phyloP scores from a whole-genome alignment of 2,888 invertebrate species.

The Volucella inflata region DNA sequence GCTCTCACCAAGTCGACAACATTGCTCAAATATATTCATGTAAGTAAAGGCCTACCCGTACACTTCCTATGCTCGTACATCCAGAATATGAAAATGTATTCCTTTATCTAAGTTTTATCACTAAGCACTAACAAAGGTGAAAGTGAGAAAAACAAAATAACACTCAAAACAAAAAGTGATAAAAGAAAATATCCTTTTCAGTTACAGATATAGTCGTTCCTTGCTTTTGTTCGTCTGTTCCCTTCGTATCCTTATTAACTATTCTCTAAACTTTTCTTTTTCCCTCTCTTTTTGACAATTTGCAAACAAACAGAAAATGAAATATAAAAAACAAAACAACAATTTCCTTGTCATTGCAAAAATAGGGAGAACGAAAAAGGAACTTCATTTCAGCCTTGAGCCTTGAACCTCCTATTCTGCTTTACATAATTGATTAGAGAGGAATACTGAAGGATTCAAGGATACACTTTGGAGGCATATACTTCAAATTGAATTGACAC shows the following conservation, averaged over 20 bases:
- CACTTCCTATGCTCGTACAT: too few species aligned
- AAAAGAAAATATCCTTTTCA: too few species aligned
- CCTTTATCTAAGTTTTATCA: too few species aligned
- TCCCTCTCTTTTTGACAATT: slow-evolving; percentile 11
- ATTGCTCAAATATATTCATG: too few species aligned
- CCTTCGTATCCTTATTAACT: slow-evolving; percentile 52
- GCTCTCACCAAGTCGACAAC: too few species aligned
- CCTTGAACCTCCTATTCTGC: slow-evolving; percentile 3
- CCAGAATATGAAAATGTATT: too few species aligned
- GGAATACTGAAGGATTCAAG: slow-evolving; percentile 60
- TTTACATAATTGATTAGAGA: slow-evolving; percentile 74
- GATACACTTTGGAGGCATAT: slow-evolving; percentile 48
- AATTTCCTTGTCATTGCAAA: slow-evolving; percentile 28
- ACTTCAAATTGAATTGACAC: slow-evolving; percentile 47
- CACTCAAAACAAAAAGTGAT: too few species aligned
- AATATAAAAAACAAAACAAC: neutral
- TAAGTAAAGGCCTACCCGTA: too few species aligned
- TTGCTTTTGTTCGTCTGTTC: too few species aligned
- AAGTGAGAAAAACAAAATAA: too few species aligned
- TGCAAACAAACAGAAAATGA: slow-evolving; percentile 23
- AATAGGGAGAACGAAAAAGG: slow-evolving; percentile 2
- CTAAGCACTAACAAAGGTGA: too few species aligned
- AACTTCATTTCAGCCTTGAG: slow-evolving; percentile 4
- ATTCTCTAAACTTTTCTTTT: slow-evolving; percentile 48
- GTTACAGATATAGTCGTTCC: too few species aligned